Evolutionary conservation across 2,888 invertebrate genomes (phyloP).

Genomic region (Plagiodera versicolora): DNA sequence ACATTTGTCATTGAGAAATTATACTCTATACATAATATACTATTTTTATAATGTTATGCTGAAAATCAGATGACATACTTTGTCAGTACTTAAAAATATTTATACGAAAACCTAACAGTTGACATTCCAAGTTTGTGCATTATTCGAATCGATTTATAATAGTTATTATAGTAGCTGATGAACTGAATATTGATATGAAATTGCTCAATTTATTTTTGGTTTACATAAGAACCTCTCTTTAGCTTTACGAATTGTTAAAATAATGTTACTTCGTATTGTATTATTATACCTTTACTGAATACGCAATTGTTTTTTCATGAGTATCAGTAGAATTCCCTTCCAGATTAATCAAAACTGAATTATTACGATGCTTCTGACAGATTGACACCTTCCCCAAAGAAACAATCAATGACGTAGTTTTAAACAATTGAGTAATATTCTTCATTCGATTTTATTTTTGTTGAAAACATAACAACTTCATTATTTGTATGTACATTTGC

Average conservation of each 20-base stretch:
- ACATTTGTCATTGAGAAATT: too few species aligned
- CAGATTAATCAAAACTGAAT: too few species aligned
- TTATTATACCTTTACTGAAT: slow-evolving; percentile 25
- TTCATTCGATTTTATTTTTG: not conserved
- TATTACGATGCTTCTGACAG: too few species aligned
- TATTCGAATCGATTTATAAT: not conserved
- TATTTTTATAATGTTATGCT: not conserved
- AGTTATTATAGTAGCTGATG: not conserved
- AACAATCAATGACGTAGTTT: too few species aligned
- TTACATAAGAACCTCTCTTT: slow-evolving; percentile 12
- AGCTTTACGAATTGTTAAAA: slow-evolving; percentile 22
- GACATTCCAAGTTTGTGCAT: slow-evolving; percentile 9
- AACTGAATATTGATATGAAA: slow-evolving; percentile 23
- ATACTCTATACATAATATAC: not conserved
- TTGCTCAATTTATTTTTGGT: slow-evolving; percentile 28
- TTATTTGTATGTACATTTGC: not conserved
- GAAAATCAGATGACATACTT: not conserved
- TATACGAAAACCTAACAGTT: not conserved
- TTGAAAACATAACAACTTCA: not conserved
- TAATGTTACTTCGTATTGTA: slow-evolving; percentile 16
- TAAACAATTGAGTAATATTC: not conserved
- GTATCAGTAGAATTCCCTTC: not conserved
- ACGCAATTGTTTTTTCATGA: not conserved
- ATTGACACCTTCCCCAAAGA: too few species aligned
- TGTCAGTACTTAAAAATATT: not conserved